These are phyloP conservation scores for Apamea sordens DNA, from an alignment of 2,888 invertebrate genomes.

Conservation along the genomic window DNA sequence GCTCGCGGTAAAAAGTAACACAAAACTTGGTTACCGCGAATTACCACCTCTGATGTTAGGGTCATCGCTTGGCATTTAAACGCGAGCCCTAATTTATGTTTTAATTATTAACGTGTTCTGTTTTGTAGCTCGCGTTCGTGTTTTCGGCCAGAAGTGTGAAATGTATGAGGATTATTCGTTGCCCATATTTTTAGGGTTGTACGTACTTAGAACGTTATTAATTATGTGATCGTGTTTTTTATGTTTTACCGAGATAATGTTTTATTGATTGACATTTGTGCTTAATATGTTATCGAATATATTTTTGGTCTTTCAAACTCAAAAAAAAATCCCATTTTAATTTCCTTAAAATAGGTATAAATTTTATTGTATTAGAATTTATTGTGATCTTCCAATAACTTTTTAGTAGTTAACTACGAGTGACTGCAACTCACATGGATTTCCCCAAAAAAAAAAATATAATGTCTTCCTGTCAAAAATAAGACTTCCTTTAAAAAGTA, in stretches of 20 bases:
- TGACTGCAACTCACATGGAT: background rate
- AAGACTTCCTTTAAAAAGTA: background rate
- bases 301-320: background rate
- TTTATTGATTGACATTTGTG: background rate
- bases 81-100: slow-evolving; percentile 51
- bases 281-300: background rate
- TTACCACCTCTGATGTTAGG: slow-evolving; percentile 45
- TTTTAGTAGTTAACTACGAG: too few species aligned
- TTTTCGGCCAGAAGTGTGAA: slow-evolving; percentile 6
- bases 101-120: slow-evolving; percentile 55
- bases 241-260: background rate
- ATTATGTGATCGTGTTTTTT: background rate
- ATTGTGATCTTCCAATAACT: too few species aligned
- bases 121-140: slow-evolving; percentile 20
- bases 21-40: slow-evolving; percentile 28
- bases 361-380: too few species aligned
- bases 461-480: background rate
- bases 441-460: background rate
- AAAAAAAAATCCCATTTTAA: too few species aligned
- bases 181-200: slow-evolving; percentile 6
- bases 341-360: too few species aligned
- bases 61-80: slow-evolving; percentile 33
- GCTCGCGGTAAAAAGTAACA: slow-evolving; percentile 13
- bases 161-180: slow-evolving; percentile 11
- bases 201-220: background rate